Evolutionary conservation across 2,113 vertebrate species (phyloP), one percentile per base, ranked within the genome.

Genomic region (Todiramphus saurophagus): DNA sequence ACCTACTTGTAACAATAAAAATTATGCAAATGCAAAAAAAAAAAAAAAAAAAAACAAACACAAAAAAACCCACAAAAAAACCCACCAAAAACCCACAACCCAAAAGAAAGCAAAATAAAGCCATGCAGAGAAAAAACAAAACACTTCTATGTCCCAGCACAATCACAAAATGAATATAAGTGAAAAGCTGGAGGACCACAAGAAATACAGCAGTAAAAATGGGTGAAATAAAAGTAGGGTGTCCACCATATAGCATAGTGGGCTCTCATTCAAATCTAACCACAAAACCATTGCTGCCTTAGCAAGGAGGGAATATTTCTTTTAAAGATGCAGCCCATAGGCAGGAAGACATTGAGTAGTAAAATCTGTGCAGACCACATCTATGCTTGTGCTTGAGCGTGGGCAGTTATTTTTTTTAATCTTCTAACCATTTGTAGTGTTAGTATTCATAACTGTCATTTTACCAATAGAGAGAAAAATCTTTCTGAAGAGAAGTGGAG

Each of bases 91-190:
- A 9, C 39, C 39, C 39, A 41, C 39, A 41, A 41, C 39, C 41
- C 41, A 15, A 43, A 15, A 58, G 11, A 55, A 69, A 53, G 17
- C 8, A 84, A 87, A 84, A 62, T 16, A 16, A 68, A 77, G 37
- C 10, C n/a, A 73, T 1, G 0, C 4, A 53, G 35, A 48, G 10
- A 2, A 16, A 21, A n/a, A 39, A 19, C 19, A 2, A 16, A 21
- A n/a, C 35, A 19, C 19, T 69, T 78, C 4, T 14, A 46, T 10
- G 6, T 18, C 48, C n/a, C 20, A 85, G 23, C 12, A 56, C 30
- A 69, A 21, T 31, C 44, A 37, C 31, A 67, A 17, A 94, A 72
- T 51, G 13, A 83, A 76, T 4, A 14, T 44, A 48, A 62, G 6
- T 13, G 51, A 86, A 23, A 70, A 75, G 25, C 30, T 46, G 18